Conservation (phyloP, 2,113 vertebrate genomes). For the Heloderma charlesbogerti region DNA sequence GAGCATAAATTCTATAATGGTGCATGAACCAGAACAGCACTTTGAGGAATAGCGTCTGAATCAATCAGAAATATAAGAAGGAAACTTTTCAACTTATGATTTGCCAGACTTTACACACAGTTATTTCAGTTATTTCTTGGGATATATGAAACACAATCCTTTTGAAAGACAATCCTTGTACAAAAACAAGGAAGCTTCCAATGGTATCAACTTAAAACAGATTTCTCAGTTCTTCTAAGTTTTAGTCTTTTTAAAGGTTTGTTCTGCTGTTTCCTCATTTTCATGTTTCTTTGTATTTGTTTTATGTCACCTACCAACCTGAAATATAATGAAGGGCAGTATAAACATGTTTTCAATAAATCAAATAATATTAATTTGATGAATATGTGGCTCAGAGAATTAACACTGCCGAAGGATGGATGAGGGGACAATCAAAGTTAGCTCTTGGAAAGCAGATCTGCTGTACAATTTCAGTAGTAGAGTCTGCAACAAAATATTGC, state of each 20-base stretch:
- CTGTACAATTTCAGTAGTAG: neutral
- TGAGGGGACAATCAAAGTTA: neutral
- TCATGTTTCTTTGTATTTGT: neutral
- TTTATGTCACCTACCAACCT: neutral
- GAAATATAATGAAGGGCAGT: neutral
- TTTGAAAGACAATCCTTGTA: conserved; percentile 5
- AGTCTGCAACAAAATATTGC: neutral
- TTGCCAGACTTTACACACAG: conserved; percentile 3
- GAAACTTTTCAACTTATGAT: neutral
- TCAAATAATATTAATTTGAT: neutral
- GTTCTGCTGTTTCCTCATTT: neutral
- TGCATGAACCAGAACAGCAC: neutral
- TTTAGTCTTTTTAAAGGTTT: neutral
- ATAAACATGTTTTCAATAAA: neutral
- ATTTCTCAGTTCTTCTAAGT: neutral
- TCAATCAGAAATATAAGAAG: neutral
- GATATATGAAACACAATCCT: neutral
- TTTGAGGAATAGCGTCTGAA: neutral
- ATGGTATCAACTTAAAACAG: conserved; percentile 11
- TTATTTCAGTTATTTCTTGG: conserved; percentile 3
- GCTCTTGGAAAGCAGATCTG: neutral
- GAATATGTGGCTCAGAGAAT: neutral
- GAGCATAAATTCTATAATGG: neutral
- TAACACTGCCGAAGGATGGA: no score
- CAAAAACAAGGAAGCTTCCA: conserved; percentile 10